These are phyloP conservation scores for Bradypodion ventrale DNA, from an alignment of 2,797 vertebrate genomes.

Conservation along the genomic window DNA sequence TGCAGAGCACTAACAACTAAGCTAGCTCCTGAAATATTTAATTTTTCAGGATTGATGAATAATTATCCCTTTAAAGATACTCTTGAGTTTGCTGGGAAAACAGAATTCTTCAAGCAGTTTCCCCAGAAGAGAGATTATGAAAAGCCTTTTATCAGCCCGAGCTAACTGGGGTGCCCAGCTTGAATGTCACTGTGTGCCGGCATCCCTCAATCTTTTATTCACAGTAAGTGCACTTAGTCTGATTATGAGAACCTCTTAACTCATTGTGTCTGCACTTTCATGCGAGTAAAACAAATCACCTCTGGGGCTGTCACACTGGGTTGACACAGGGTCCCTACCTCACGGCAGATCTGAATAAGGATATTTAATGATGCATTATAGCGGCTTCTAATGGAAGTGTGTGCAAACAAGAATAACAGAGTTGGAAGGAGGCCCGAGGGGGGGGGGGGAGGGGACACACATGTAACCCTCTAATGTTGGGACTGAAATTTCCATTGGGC, in stretches of 20 bases:
- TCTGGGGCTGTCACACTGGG: background rate
- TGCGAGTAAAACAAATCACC: background rate
- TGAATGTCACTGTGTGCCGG: constrained; percentile 5
- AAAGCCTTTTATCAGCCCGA: rapidly evolving
- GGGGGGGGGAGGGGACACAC: background rate
- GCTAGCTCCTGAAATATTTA: constrained; percentile 27
- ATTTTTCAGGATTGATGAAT: constrained; percentile 25
- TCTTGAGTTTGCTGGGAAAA: constrained; percentile 4
- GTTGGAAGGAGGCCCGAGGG: background rate
- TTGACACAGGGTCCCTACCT: background rate
- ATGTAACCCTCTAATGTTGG: background rate
- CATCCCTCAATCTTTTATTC: constrained; percentile 2
- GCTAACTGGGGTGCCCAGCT: background rate
- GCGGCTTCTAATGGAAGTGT: constrained; percentile 8
- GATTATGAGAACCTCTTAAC: constrained; percentile 11
- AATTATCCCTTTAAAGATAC: constrained; percentile 27
- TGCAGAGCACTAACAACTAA: constrained; percentile 15
- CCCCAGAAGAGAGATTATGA: background rate
- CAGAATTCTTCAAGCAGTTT: constrained; percentile 3
- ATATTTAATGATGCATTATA: constrained; percentile 14
- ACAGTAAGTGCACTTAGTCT: constrained; percentile 22
- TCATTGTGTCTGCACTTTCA: background rate
- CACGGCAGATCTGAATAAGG: background rate
- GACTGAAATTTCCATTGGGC: no score
- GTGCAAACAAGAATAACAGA: constrained; percentile 5